These are phyloP conservation scores for Lepidonotus clava DNA, from an alignment of 2,888 invertebrate species.

Conservation along the genomic window DNA sequence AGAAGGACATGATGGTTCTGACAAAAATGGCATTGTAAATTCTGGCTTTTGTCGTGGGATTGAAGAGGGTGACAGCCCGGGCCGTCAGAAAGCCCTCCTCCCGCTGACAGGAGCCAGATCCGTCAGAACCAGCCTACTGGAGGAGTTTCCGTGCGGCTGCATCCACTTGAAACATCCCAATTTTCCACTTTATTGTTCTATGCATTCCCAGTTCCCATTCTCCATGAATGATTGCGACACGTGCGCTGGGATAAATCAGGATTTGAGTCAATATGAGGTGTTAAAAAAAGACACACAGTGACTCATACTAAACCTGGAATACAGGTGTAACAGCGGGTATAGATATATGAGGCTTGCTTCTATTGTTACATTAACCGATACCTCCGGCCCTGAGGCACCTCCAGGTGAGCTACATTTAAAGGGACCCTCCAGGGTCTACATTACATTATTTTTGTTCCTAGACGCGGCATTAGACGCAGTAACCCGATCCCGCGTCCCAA, in stretches of 20 bases:
- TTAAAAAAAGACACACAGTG: no score
- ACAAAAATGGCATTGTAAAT: constrained; percentile 23
- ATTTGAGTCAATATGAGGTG: no score
- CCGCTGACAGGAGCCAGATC: not conserved
- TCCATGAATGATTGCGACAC: not conserved
- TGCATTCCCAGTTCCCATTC: not conserved
- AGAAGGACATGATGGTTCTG: not conserved
- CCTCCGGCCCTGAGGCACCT: no score
- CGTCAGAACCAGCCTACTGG: not conserved
- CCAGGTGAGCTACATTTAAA: no score
- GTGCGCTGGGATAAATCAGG: not conserved
- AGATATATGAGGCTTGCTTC: no score
- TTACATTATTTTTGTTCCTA: no score
- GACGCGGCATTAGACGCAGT: no score
- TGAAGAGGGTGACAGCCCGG: not conserved
- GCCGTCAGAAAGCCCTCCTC: not conserved
- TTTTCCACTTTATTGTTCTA: constrained; percentile 31
- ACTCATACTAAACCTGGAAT: no score
- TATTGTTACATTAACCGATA: no score
- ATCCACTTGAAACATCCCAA: constrained; percentile 28
- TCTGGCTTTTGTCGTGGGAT: constrained; percentile 12
- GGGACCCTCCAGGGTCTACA: no score
- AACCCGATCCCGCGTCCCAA: no score
- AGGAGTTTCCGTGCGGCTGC: not conserved
- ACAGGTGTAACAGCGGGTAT: no score